Base-by-base conservation (phyloP, 2,113 vertebrate genomes). In the Anthoscopus minutus region DNA sequence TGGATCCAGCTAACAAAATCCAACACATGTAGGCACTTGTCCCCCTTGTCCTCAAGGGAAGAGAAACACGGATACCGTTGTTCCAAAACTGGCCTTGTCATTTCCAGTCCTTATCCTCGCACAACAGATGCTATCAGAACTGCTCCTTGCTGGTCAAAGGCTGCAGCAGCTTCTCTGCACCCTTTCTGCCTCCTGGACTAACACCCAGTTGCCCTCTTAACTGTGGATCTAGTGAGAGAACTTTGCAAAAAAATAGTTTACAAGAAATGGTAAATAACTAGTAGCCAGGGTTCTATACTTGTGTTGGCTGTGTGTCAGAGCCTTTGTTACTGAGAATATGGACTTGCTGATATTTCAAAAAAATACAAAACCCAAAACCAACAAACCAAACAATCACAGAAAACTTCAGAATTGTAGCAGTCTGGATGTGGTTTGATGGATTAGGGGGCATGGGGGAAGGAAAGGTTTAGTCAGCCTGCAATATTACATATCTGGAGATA, bases 1-100 rank as follows among this genome's bases (percentile, higher is more conserved):
- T 97, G 96, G 95, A 97, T 97, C 95, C 95, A 97, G 53, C 97
- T 91, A 97, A 97, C 97, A 97, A 97, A 97, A 98, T 96, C 97
- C 94, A 98, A 96, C 94, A 91, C 97, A 95, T 94, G 97, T 96
- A 97, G 90, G 94, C 88, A 97, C 97, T 97, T 97, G 97, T 97
- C 89, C 81, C 88, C 92, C 93, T 95, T 4, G 44, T 95, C 94
- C 97, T 95, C 80, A 93, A 96, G 92, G 94, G 89, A 92, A 92
- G 78, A 95, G 94, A 93, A 96, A 95, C 94, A 95, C 35, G 73
- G 91, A 96, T 86, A 87, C 70, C 47, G 53, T 86, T 96, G 94
- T 92, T 96, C 90, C 89, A 83, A 91, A 77, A 44, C 73, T 87
- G 80, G 93, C 93, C 82, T 93, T 73, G 83, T 86, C 47, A 78